phyloP scores from a whole-genome alignment of 2,888 invertebrate species.

The Apamea crenata region DNA sequence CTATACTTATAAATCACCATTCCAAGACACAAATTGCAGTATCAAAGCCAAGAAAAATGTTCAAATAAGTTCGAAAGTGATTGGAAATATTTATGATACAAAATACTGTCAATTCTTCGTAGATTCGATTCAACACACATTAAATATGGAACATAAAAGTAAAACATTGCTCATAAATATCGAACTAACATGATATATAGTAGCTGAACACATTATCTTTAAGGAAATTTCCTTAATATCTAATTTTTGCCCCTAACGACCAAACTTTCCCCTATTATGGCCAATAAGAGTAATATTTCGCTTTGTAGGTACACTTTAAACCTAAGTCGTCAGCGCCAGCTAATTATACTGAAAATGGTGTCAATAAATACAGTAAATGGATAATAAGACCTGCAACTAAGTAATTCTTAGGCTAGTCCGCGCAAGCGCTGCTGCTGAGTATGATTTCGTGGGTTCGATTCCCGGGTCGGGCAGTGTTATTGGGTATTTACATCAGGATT shows the following conservation, averaged over 20 bases:
- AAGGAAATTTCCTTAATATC: conserved; percentile 75
- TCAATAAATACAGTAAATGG: background rate
- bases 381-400: background rate
- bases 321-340: background rate
- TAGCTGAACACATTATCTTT: conserved; percentile 61
- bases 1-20: background rate
- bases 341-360: background rate
- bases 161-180: conserved; percentile 63
- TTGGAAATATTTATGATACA: conserved; percentile 7
- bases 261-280: conserved; percentile 76
- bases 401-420: too few relatives aligned
- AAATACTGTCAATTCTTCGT: conserved; percentile 22
- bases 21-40: background rate
- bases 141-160: conserved; percentile 53
- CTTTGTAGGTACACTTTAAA: conserved; percentile 7
- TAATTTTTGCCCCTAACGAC: conserved; percentile 78
- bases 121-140: conserved; percentile 39
- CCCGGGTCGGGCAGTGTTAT: background rate
- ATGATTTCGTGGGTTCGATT: too few relatives aligned
- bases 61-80: conserved; percentile 7
- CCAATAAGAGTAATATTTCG: conserved; percentile 50
- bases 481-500: background rate
- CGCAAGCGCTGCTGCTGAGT: too few relatives aligned
- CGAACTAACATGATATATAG: conserved; percentile 59
- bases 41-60: conserved; percentile 4